Conservation (phyloP, 2,888 invertebrate species). For the Diaphora mendica region DNA sequence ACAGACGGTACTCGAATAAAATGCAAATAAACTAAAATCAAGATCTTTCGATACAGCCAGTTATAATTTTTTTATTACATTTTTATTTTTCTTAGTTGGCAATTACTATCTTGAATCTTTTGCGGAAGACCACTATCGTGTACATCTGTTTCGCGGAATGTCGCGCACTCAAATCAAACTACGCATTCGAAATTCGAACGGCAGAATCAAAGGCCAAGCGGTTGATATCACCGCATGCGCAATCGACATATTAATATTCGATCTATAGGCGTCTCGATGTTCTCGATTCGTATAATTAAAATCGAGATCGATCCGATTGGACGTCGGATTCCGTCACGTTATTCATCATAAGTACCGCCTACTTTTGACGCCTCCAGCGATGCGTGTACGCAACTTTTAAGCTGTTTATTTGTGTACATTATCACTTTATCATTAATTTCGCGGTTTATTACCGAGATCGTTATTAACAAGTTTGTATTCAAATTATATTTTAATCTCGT, state of each 20-base stretch:
- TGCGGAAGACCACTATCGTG: slow-evolving; percentile 68
- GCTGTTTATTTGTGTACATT: slow-evolving; percentile 76
- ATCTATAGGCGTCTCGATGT: slow-evolving; percentile 80
- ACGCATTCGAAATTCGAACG: slow-evolving; percentile 80
- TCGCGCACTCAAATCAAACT: slow-evolving; percentile 77
- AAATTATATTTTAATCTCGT: slow-evolving; percentile 66
- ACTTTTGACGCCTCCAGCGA: slow-evolving; percentile 85
- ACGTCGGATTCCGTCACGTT: slow-evolving; percentile 83
- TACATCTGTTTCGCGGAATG: slow-evolving; percentile 74
- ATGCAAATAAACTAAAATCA: slow-evolving; percentile 64
- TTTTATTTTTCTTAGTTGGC: slow-evolving; percentile 62
- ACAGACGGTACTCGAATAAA: slow-evolving; percentile 43
- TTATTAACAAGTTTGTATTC: slow-evolving; percentile 52
- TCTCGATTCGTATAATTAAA: slow-evolving; percentile 85
- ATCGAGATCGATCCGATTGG: slow-evolving; percentile 84
- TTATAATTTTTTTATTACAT: slow-evolving; percentile 51
- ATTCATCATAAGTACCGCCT: slow-evolving; percentile 82
- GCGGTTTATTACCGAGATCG: slow-evolving; percentile 67
- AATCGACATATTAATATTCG: slow-evolving; percentile 85
- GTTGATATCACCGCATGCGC: slow-evolving; percentile 75
- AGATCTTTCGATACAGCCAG: slow-evolving; percentile 57
- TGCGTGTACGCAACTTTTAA: slow-evolving; percentile 78
- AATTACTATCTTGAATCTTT: slow-evolving; percentile 65
- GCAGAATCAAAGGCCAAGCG: slow-evolving; percentile 73
- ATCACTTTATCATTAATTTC: slow-evolving; percentile 60